phyloP scores from a whole-genome alignment of 30 jellyfish, hydroid and myxozoan species.

The Morbakka virulenta region DNA sequence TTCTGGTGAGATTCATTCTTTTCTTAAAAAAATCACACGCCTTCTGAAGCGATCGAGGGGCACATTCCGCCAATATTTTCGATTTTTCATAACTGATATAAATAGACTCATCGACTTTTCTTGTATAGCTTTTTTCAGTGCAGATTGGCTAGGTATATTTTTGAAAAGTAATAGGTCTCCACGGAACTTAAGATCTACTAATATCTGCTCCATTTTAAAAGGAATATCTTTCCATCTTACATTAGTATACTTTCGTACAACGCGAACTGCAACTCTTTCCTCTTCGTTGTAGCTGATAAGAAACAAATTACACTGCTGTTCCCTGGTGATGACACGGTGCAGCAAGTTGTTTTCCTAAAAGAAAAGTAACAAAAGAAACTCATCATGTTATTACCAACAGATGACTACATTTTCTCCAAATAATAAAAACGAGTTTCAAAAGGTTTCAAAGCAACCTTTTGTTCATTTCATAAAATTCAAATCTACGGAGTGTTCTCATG shows the following conservation, averaged over 20 bases:
- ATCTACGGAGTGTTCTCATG: too few relatives aligned
- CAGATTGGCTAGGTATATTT: constrained; percentile 35
- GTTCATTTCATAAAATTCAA: too few relatives aligned
- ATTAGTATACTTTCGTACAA: constrained; percentile 40
- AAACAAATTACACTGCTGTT: constrained; percentile 50
- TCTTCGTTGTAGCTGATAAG: constrained; percentile 43
- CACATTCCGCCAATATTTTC: constrained; percentile 62
- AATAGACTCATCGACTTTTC: constrained; percentile 18
- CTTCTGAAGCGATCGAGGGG: constrained; percentile 63
- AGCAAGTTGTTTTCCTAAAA: too few relatives aligned
- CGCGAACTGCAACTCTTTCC: constrained; percentile 56
- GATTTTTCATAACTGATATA: constrained; percentile 27
- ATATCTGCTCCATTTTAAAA: constrained; percentile 54
- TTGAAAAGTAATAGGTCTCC: constrained; percentile 55
- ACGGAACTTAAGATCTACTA: constrained; percentile 56
- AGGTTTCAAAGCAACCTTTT: too few relatives aligned
- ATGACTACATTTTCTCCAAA: too few relatives aligned
- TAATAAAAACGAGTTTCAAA: too few relatives aligned
- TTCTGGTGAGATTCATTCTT: too few relatives aligned
- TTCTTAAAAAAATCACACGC: constrained; percentile 47
- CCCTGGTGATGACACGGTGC: constrained; percentile 46
- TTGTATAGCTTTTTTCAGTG: constrained; percentile 46
- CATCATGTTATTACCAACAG: too few relatives aligned
- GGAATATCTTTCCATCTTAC: constrained; percentile 38
- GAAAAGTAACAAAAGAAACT: too few relatives aligned